These are phyloP conservation scores for Melanotaenia parkinsoni DNA, from an alignment of 2,797 vertebrate genomes.

Conservation along the genomic window DNA sequence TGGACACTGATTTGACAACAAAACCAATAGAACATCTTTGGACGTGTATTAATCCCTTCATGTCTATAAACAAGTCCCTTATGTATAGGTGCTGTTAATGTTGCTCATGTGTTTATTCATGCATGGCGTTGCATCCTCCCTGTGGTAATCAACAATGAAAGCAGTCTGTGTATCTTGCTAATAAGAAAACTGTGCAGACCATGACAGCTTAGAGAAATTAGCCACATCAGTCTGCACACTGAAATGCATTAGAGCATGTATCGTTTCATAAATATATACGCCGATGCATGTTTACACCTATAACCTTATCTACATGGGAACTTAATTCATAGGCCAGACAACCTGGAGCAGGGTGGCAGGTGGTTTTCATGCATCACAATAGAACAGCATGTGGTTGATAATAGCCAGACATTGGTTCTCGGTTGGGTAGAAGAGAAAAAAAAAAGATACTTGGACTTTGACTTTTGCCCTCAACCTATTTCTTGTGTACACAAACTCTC, in stretches of 20 bases:
- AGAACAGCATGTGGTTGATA: conserved; percentile 22
- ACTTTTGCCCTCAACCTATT: conserved; percentile 35
- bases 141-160: conserved; percentile 41
- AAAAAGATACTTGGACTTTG: conserved; percentile 22
- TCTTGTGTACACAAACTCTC: conserved; percentile 44
- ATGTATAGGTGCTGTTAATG: conserved; percentile 21
- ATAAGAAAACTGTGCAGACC: conserved; percentile 30
- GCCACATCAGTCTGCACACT: conserved; percentile 24
- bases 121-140: conserved; percentile 20
- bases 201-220: conserved; percentile 15
- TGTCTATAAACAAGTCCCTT: not conserved
- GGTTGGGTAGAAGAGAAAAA: conserved; percentile 16
- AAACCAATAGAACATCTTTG: not conserved
- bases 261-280: not conserved
- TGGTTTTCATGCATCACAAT: not conserved
- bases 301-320: not conserved
- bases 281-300: not conserved
- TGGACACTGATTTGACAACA: not conserved
- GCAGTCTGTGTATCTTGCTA: conserved; percentile 23
- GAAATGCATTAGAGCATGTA: conserved; percentile 20
- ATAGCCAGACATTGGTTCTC: conserved; percentile 30
- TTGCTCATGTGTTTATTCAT: conserved; percentile 31
- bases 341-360: not conserved
- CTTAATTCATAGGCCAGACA: not conserved
- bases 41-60: not conserved